These are phyloP conservation scores for Protodeltote pygarga DNA, from an alignment of 2,888 invertebrate genomes.

Conservation along the genomic window DNA sequence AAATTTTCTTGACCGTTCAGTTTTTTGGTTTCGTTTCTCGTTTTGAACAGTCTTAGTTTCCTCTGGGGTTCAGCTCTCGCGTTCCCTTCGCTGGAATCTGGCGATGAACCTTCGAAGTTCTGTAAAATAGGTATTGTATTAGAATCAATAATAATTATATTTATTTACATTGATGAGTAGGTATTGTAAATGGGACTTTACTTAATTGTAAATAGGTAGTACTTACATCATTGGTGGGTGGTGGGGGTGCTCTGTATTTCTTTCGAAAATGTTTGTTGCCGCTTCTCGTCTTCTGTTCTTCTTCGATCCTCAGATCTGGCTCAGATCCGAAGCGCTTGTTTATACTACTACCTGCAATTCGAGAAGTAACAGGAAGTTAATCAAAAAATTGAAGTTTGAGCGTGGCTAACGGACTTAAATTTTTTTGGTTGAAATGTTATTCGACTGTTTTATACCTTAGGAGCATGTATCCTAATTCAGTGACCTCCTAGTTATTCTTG, in stretches of 20 bases:
- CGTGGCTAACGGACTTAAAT: neutral
- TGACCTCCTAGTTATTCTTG: too few species aligned
- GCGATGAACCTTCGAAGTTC: slow-evolving; percentile 86
- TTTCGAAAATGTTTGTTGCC: slow-evolving; percentile 88
- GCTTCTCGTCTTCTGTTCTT: slow-evolving; percentile 73
- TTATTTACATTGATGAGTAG: too few species aligned
- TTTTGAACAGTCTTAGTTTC: slow-evolving; percentile 90
- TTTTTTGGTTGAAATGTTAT: too few species aligned
- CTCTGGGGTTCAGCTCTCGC: slow-evolving; percentile 82
- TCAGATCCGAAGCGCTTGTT: slow-evolving; percentile 91
- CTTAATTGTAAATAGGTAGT: neutral
- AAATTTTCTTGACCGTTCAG: slow-evolving; percentile 73
- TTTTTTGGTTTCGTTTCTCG: slow-evolving; percentile 90
- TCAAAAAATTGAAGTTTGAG: too few species aligned
- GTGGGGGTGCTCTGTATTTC: slow-evolving; percentile 92
- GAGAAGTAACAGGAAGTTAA: neutral
- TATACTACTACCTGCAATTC: slow-evolving; percentile 66
- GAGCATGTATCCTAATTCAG: too few species aligned
- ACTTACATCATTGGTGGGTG: slow-evolving; percentile 81
- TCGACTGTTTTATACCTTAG: too few species aligned
- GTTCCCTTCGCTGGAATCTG: slow-evolving; percentile 87
- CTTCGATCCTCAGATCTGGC: slow-evolving; percentile 88
- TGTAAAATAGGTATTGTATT: slow-evolving; percentile 43
- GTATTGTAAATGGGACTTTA: too few species aligned
- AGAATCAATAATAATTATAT: neutral